Base-by-base conservation (phyloP, 2,888 invertebrate species). In the Drosophila stalkeri region DNA sequence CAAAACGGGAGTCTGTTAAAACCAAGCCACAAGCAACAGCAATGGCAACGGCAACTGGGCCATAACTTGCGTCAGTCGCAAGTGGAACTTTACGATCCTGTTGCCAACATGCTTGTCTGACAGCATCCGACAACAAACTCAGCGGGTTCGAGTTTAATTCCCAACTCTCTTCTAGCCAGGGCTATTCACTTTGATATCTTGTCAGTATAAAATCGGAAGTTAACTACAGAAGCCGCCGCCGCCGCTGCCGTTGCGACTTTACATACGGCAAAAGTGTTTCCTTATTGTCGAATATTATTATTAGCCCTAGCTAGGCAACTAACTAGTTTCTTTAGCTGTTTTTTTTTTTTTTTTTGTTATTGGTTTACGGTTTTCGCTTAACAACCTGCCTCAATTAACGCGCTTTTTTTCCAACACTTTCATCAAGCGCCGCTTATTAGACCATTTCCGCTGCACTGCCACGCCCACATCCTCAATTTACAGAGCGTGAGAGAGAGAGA, bases 341-440 rank as follows among this genome's bases (percentile, higher is more conserved):
- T 59, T 65, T 65, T 57, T n/a, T n/a, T n/a, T n/a, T n/a, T n/a
- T n/a, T n/a, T n/a, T n/a, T n/a, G n/a, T n/a, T 44, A 57, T 44
- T 57, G 57, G 57, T 7, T 23, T n/a, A 14, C 39, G 9, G 16
- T 3, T 49, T 63, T 46, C 51, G 18, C 67, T 72, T 62, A 59
- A 64, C 68, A 75, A 72, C 63, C 72, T 60, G 79, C 27, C 64
- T 62, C 78, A 79, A 79, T 79, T 80, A 76, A 75, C 64, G 66
- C 57, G 51, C 37, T 56, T 70, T 56, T 60, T 64, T 60, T 63
- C 55, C 79, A 81, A 84, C 85, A 85, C 80, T 85, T 79, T 69
- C 74, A 31, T 76, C 65, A 85, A 76, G 88, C 85, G 89, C 84
- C 84, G 82, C 89, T 85, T 87, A 89, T 89, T 87, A 87, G 80